These are phyloP conservation scores for Charanyca ferruginea DNA, from an alignment of 2,888 invertebrate genomes.

Conservation along the genomic window DNA sequence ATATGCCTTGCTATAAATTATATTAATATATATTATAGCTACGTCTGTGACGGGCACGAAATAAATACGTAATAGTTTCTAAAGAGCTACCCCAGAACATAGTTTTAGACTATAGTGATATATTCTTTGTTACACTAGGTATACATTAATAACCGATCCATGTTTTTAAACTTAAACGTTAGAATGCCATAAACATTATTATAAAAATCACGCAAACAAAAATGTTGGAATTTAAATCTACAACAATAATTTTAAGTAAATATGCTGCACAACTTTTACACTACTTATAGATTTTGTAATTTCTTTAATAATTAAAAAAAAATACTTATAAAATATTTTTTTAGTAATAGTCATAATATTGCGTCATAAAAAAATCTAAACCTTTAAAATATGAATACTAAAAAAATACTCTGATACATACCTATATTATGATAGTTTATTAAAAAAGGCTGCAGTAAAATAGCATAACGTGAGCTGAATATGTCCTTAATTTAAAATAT, in stretches of 20 bases:
- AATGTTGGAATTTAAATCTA: conserved; percentile 28
- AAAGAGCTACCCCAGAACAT: conserved; percentile 2
- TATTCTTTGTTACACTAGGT: not conserved
- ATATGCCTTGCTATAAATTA: too few relatives aligned
- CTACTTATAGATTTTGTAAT: too few relatives aligned
- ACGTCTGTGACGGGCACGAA: too few relatives aligned
- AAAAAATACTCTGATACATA: conserved; percentile 13
- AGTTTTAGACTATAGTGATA: conserved; percentile 1
- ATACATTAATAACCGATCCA: too few relatives aligned
- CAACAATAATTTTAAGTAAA: conserved; percentile 13
- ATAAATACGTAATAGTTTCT: conserved; percentile 50
- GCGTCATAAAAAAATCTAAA: conserved; percentile 1
- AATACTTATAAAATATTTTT: too few relatives aligned
- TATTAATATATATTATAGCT: too few relatives aligned
- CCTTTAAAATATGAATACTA: conserved; percentile 17
- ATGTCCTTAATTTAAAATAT: conserved; percentile 68
- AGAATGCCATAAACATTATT: conserved; percentile 38
- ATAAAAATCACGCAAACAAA: conserved; percentile 22
- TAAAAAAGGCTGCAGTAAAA: conserved; percentile 15
- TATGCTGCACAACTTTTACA: conserved; percentile 14
- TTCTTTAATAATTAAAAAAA: too few relatives aligned
- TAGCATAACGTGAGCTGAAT: conserved; percentile 57
- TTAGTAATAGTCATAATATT: not conserved
- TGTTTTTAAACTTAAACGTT: conserved; percentile 31
- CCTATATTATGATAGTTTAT: not conserved